phyloP scores from a whole-genome alignment of 2,888 invertebrate species.

The Nephrotoma flavescens region DNA sequence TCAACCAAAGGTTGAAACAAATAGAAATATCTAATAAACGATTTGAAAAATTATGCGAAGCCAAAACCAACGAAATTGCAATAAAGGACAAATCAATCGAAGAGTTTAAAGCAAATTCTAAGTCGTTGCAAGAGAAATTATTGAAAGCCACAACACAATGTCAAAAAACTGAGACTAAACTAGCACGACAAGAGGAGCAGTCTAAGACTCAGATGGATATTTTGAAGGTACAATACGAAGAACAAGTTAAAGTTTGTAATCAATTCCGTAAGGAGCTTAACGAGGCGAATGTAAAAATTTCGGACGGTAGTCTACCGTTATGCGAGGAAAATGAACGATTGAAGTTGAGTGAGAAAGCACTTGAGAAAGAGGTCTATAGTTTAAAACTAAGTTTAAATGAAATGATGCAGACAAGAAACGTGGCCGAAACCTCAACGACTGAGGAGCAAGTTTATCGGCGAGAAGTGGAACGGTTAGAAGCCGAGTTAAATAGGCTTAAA shows the following conservation, averaged over 20 bases:
- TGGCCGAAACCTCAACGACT: neutral
- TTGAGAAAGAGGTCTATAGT: neutral
- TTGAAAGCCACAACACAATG: neutral
- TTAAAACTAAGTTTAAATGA: neutral
- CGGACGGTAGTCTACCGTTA: neutral
- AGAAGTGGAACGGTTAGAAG: neutral
- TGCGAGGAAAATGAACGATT: neutral
- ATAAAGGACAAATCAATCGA: neutral
- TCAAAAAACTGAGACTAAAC: neutral
- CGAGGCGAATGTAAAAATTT: neutral
- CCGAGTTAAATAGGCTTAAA: neutral
- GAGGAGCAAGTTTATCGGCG: neutral
- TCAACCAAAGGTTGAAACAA: neutral
- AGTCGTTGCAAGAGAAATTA: neutral
- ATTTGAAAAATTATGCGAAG: neutral
- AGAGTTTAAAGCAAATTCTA: neutral
- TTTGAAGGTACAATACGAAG: constrained; percentile 4
- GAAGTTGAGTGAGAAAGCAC: neutral
- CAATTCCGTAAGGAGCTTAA: neutral
- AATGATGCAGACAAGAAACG: neutral
- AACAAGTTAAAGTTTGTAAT: constrained; percentile 6
- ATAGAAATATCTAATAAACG: neutral
- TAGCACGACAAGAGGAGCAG: neutral
- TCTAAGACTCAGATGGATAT: neutral
- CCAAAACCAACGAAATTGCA: neutral